Conservation (phyloP, 2,797 vertebrate genomes). For the Brachyrhaphis roseni region DNA sequence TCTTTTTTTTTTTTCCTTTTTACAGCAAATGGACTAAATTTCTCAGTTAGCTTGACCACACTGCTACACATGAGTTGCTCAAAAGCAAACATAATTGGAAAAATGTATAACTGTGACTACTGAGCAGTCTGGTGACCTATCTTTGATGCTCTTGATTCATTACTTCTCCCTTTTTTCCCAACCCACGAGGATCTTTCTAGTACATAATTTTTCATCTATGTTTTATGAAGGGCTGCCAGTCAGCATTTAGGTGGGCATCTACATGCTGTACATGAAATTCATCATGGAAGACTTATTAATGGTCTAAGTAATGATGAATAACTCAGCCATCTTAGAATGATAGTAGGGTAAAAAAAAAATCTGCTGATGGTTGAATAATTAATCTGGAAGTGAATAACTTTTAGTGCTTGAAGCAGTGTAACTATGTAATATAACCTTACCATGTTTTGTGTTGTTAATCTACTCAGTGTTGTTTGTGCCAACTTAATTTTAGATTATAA, state of each 20-base stretch:
- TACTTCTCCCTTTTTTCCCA: neutral
- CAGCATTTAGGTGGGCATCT: constrained; percentile 37
- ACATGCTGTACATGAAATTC: constrained; percentile 50
- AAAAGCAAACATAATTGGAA: neutral
- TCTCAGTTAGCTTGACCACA: too few relatives aligned
- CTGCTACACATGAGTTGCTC: too few relatives aligned
- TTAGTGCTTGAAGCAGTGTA: constrained; percentile 31
- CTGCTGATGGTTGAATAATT: constrained; percentile 61
- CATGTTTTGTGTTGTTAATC: constrained; percentile 8
- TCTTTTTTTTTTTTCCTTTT: neutral
- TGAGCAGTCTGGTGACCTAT: neutral
- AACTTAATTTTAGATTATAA: neutral
- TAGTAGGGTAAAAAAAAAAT: constrained; percentile 9
- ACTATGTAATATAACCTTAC: constrained; percentile 24
- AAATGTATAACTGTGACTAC: constrained; percentile 2
- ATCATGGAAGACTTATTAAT: constrained; percentile 66
- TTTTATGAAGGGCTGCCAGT: constrained; percentile 49
- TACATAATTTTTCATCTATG: constrained; percentile 31
- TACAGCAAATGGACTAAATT: neutral
- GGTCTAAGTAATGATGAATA: constrained; percentile 66
- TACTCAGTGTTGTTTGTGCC: neutral
- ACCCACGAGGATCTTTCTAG: constrained; percentile 14
- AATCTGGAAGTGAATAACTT: constrained; percentile 56
- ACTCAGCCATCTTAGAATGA: constrained; percentile 64
- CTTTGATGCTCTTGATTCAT: neutral